phyloP scores from a whole-genome alignment of 2,113 vertebrate genomes.

The Lepus timidus region DNA sequence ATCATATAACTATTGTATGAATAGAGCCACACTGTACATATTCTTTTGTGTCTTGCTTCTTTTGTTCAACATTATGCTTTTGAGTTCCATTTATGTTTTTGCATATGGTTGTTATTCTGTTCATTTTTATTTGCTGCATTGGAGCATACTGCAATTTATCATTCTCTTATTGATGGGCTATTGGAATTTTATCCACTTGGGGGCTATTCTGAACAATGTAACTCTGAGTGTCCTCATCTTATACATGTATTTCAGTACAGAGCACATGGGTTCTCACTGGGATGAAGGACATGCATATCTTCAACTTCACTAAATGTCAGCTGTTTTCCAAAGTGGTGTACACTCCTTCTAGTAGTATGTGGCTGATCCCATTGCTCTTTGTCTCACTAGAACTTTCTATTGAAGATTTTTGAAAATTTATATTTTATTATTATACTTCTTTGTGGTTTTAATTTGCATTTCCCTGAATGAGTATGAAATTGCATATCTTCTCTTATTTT shows the following conservation, averaged over 20 bases:
- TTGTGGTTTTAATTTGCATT: slow-evolving; percentile 30
- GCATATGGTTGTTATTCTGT: not conserved
- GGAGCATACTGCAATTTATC: not conserved
- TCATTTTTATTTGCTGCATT: not conserved
- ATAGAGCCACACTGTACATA: not conserved
- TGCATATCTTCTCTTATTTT: slow-evolving; percentile 13
- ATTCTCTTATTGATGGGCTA: not conserved
- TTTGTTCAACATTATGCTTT: slow-evolving; percentile 40
- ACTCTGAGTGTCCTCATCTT: not conserved
- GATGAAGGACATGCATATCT: not conserved
- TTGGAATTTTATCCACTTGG: not conserved
- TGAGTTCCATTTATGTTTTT: slow-evolving; percentile 45
- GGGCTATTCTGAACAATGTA: not conserved
- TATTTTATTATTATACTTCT: not conserved
- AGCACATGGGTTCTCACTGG: not conserved
- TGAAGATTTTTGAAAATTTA: not conserved
- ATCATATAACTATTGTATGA: not conserved
- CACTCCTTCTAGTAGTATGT: not conserved
- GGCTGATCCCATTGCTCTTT: not conserved
- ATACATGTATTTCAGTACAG: not conserved
- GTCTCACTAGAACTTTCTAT: not conserved
- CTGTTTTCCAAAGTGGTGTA: not conserved
- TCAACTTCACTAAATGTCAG: not conserved
- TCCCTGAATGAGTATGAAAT: slow-evolving; percentile 9
- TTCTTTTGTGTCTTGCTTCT: not conserved